Base-by-base conservation (phyloP, 2,888 invertebrate species). In the Melikaiella ostensackeni region DNA sequence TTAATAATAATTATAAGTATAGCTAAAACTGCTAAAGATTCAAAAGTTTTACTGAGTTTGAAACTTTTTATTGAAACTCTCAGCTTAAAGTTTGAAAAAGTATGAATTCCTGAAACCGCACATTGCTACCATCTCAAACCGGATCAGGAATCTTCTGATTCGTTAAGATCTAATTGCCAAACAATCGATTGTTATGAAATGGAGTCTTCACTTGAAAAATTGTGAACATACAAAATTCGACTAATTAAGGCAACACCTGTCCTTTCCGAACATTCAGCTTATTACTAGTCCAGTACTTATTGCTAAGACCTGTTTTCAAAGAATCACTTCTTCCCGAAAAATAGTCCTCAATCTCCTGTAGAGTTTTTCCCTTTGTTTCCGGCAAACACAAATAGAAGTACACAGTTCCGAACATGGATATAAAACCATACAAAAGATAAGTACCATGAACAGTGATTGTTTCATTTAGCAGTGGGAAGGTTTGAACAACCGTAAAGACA, bases 271-370 rank as follows among this genome's bases (percentile, higher is more conserved):
- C 80, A 76, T 86, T 84, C 61, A 88, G 78, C 57, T 86, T 89
- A 38, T 87, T 82, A 30, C 21, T 70, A 27, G 50, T 50, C 70
- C 70, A 70, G 8, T 62, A 19, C 64, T 63, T 77, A 75, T 79
- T 77, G 1, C 85, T 74, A 73, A 76, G 84, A 27, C 88, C 86
- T 83, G 92, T 88, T 55, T 92, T 92, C 24, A 95, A 88, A 0
- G 92, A 90, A 80, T 93, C 93, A 0, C 92, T 94, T 84, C 94
- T 93, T 0, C 95, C 95, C 73, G 94, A 94, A 90, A 95, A 95
- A 88, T 95, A 95, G 83, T 95, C 95, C 90, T 95, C 95, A 77
- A 95, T 95, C 88, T 95, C 95, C 87, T 95, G 95, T 1, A 95
- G 90, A 2, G 94, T 92, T 83, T 92, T 93, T n/a, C 94, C 95